Evolutionary conservation across 2,797 vertebrate genomes (phyloP), one percentile per base, ranked within the genome.

Genomic region (Pterois miles): DNA sequence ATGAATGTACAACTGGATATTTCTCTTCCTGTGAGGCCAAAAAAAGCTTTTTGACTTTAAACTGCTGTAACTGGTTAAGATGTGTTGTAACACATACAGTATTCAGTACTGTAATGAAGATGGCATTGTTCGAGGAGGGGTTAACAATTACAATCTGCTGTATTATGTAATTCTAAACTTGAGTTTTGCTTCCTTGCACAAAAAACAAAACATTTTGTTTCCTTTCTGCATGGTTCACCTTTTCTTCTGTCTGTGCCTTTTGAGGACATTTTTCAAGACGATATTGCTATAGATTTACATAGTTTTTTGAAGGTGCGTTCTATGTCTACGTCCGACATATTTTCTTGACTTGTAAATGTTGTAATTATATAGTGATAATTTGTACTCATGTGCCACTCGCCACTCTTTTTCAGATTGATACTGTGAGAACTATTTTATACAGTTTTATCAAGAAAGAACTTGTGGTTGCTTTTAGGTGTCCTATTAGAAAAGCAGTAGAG

Each of bases 371-470:
- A 92, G 92, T 93, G 90, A 86, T 73, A 80, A 93, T 96, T 94
- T 95, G 94, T 96, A 96, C 94, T 93, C 88, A 94, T 90, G 95
- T 97, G 94, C 95, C 95, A 96, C 94, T 90, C 81, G 89, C 88
- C 90, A 85, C 86, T 94, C 93, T 95, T 94, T 94, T 92, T 95
- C 92, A 94, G 91, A 91, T 67, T 88, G 79, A 59, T 85, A 86
- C 81, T 74, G 86, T 82, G 71, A 89, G 71, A 80, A 86, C 65
- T 62, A 80, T 95, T 95, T 95, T 96, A 88, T 96, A 96, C 93
- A 85, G 91, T 89, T 93, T 92, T 93, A 92, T 87, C 82, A 73
- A 87, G 62, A 48, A 78, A 68, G 65, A 88, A 85, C 81, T 83
- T 75, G 73, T 81, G 90, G 65, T 89, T 78, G 82, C 72, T 82